A percentile compares a stretch with the other conserved stretches of the same genome.
Conservation (phyloP, 2,113 vertebrate genomes). For the Chunga burmeisteri region DNA sequence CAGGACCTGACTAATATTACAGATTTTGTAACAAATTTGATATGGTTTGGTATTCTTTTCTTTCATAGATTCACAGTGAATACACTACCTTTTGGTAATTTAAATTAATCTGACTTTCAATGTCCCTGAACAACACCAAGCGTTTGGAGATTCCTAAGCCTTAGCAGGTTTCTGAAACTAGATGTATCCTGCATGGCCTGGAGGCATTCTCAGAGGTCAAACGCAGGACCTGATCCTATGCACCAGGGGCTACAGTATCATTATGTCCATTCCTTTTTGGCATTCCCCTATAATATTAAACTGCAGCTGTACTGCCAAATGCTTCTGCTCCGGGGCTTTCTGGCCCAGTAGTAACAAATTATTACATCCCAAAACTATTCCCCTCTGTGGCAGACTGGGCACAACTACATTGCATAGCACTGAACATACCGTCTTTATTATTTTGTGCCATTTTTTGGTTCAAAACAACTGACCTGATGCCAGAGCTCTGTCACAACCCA, state of each 20-base stretch:
- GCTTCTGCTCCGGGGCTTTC: not conserved
- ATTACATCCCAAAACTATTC: not conserved
- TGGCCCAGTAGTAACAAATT: not conserved
- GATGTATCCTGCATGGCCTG: not conserved
- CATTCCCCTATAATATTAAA: not conserved
- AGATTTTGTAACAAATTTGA: not conserved
- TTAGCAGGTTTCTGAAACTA: not conserved
- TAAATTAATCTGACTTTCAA: not conserved
- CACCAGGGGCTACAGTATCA: not conserved
- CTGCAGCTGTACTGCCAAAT: not conserved
- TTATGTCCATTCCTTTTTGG: not conserved
- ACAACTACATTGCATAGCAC: not conserved
- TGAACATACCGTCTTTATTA: not conserved
- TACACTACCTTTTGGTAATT: not conserved
- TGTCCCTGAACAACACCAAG: not conserved
- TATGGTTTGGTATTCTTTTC: not conserved
- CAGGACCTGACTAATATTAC: not conserved
- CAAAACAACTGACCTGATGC: not conserved
- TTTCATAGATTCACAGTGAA: not conserved
- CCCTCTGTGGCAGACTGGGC: not conserved
- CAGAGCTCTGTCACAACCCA: not conserved
- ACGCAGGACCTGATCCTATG: not conserved
- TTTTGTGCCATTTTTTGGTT: not conserved
- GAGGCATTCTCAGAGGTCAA: not conserved
- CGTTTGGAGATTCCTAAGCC: not conserved